A percentile compares a stretch with the other conserved stretches of the same genome.
phyloP scores from a whole-genome alignment of 2,888 invertebrate genomes.

The Thera obeliscata region DNA sequence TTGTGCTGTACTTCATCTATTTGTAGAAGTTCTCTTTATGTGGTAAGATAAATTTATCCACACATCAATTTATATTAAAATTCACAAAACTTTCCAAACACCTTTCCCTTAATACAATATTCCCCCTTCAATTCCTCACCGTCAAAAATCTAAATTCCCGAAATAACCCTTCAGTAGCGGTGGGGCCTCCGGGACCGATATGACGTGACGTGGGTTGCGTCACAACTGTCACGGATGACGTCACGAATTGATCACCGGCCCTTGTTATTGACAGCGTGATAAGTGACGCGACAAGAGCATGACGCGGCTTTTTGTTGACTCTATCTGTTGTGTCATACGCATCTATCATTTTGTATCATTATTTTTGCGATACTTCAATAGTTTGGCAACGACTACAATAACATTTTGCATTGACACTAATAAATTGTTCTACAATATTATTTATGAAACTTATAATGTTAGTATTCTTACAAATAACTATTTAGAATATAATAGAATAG shows the following conservation, averaged over 20 bases:
- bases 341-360: conserved; percentile 28
- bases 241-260: conserved; percentile 61
- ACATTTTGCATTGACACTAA: too few species aligned
- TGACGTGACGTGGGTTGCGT: conserved; percentile 64
- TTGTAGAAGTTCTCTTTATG: too few species aligned
- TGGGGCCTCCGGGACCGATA: conserved; percentile 42
- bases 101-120: conserved; percentile 22
- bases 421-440: too few species aligned
- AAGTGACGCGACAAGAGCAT: conserved; percentile 40
- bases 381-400: conserved; percentile 3
- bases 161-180: conserved; percentile 53
- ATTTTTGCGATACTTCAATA: conserved; percentile 11
- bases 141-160: conserved; percentile 49
- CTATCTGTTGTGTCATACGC: conserved; percentile 33
- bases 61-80: conserved; percentile 1
- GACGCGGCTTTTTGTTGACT: conserved; percentile 42
- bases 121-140: conserved; percentile 29
- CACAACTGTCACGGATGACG: conserved; percentile 51
- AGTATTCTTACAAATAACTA: too few species aligned
- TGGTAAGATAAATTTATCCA: background rate
- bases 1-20: too few species aligned
- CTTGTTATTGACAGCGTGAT: conserved; percentile 63
- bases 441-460: too few species aligned
- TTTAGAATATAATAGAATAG: too few species aligned
- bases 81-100: conserved; percentile 14